A percentile compares a stretch with the other conserved stretches of the same genome.
Conservation (phyloP, 2,888 invertebrate species). For the Chalcosyrphus nemorum region DNA sequence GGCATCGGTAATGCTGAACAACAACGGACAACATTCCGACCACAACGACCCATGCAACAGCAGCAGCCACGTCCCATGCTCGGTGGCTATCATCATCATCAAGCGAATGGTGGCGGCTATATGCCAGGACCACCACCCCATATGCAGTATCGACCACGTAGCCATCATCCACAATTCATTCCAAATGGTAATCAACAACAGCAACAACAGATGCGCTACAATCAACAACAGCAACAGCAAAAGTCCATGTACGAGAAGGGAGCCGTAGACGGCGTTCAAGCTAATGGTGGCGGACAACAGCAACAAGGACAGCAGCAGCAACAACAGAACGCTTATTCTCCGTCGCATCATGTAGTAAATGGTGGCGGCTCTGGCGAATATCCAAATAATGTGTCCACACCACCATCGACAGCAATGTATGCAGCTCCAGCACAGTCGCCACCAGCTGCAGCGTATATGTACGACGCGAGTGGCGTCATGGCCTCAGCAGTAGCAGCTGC, state of each 20-base stretch:
- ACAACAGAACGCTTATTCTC: conserved; percentile 76
- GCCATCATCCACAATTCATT: conserved; percentile 77
- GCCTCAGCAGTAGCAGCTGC: conserved; percentile 79
- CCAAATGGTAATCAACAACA: conserved; percentile 76
- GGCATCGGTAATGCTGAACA: conserved; percentile 72
- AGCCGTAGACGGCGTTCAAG: conserved; percentile 58
- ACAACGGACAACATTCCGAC: conserved; percentile 74
- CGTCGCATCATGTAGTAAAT: conserved; percentile 76
- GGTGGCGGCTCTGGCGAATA: conserved; percentile 77
- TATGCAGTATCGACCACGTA: conserved; percentile 78
- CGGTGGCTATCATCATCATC: conserved; percentile 67
- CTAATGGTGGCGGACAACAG: conserved; percentile 74
- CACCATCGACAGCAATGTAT: conserved; percentile 76
- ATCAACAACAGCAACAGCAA: conserved; percentile 77
- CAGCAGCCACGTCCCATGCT: conserved; percentile 75
- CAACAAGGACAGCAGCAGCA: conserved; percentile 75
- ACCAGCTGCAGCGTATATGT: conserved; percentile 80
- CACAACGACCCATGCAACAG: conserved; percentile 78
- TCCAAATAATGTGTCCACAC: conserved; percentile 77
- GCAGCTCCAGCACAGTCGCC: conserved; percentile 80
- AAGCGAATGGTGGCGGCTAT: conserved; percentile 74
- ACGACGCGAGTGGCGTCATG: conserved; percentile 80
- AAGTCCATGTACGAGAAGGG: conserved; percentile 74
- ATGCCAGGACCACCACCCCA: conserved; percentile 74
- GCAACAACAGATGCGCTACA: conserved; percentile 80